These are phyloP conservation scores for Cassiopea andromeda DNA, from an alignment of 30 jellyfish, hydroid and myxozoan genomes.

Conservation along the genomic window DNA sequence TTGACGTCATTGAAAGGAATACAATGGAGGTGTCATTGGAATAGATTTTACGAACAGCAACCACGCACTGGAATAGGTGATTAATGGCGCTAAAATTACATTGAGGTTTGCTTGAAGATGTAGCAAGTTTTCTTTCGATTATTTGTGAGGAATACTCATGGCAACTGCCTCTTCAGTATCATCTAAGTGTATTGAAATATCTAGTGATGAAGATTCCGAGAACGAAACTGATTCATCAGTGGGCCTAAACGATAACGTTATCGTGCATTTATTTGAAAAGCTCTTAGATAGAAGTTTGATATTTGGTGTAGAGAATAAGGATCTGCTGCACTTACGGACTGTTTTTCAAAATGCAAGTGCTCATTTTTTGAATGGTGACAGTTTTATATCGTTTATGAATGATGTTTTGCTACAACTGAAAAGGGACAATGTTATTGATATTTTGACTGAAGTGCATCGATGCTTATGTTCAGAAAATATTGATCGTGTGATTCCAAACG, in stretches of 20 bases:
- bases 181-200: slow-evolving; percentile 51
- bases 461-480: slow-evolving; percentile 27
- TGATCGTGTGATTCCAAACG: background rate
- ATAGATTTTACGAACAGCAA: slow-evolving; percentile 15
- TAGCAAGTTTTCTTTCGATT: background rate
- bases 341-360: slow-evolving; percentile 26
- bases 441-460: slow-evolving; percentile 8
- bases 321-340: background rate
- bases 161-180: background rate
- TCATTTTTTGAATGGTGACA: slow-evolving; percentile 4
- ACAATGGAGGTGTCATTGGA: no score
- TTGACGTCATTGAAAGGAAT: no score
- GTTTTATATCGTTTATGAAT: slow-evolving; percentile 18
- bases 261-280: slow-evolving; percentile 4
- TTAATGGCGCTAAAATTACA: slow-evolving; percentile 28
- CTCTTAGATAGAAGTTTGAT: slow-evolving; percentile 13
- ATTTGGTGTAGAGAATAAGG: slow-evolving; percentile 21
- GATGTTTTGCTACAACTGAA: background rate
- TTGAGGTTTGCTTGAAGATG: no score
- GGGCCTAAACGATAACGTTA: slow-evolving; percentile 21
- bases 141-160: background rate
- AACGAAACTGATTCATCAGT: background rate
- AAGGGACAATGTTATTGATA: slow-evolving; percentile 12
- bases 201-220: slow-evolving; percentile 59
- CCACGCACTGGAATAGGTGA: background rate